Conservation (phyloP, 2,888 invertebrate species). For the Megaustenia siamemsis region DNA sequence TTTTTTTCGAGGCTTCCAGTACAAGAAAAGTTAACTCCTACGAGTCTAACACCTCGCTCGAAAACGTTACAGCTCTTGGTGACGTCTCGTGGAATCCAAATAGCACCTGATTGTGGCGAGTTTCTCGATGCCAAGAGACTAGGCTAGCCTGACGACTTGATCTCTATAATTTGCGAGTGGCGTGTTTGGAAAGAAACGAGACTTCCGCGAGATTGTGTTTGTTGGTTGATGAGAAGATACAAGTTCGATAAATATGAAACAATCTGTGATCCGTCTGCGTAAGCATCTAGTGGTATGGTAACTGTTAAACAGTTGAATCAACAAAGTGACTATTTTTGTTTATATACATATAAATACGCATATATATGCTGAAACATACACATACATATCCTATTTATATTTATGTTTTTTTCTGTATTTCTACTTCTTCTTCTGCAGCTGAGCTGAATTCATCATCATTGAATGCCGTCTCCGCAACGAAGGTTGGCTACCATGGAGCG, state of each 20-base stretch:
- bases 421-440: too few species aligned
- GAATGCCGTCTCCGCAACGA: too few species aligned
- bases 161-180: background rate
- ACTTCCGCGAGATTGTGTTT: background rate
- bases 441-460: too few species aligned
- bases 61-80: too few species aligned
- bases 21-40: background rate
- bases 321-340: too few species aligned
- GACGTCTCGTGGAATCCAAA: slow-evolving; percentile 2
- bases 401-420: too few species aligned
- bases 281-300: too few species aligned
- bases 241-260: background rate
- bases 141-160: background rate
- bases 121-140: background rate
- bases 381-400: too few species aligned
- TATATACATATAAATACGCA: too few species aligned
- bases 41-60: background rate
- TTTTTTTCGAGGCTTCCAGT: background rate
- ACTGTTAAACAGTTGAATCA: too few species aligned
- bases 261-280: background rate
- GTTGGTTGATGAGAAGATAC: background rate
- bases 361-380: too few species aligned
- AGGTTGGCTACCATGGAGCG: too few species aligned
- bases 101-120: slow-evolving; percentile 5
- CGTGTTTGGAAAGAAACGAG: background rate